Evolutionary conservation across 2,888 invertebrate genomes (phyloP), one percentile per base, ranked within the genome.

Genomic region (Drosophila kuntzei): DNA sequence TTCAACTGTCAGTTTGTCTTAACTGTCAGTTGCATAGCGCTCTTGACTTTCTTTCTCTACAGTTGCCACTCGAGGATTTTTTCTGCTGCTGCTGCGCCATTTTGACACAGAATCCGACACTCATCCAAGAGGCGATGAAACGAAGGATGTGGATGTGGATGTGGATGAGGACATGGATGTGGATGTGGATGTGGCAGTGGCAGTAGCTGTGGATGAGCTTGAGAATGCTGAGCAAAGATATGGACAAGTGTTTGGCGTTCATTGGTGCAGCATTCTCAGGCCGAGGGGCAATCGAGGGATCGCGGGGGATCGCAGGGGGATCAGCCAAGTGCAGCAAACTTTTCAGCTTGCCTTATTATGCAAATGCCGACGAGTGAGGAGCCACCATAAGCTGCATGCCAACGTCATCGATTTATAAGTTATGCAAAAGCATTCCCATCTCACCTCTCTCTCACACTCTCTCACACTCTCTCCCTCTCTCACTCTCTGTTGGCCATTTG

Each of bases 371-470:
- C 68, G 49, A 69, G 71, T 63, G 67, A 60, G 53, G 41, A 20
- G 44, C 39, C 51, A 37, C 47, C 51, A 57, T 68, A 54, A 69
- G 72, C 72, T 72, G 79, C 72, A 80, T 87, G 82, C 79, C 79
- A 85, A 79, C 83, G 83, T 83, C 87, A 83, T 87, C 83, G 83
- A 87, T 83, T 83, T 83, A 83, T 83, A 83, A 83, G 87, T 87
- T 83, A 83, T 83, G 87, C 83, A 87, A 82, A 64, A 68, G 69
- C 57, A 27, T 11, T n/a, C 8, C 18, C 41, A 39, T 18, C 37
- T 14, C 2, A 3, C 4, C 20, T 9, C 39, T 9, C 14, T 3
- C 22, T 41, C 29, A 12, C 41, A 8, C n/a, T n/a, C 9, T 25
- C 36, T 11, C 32, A 9, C 32, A 22, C 8, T 16, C 47, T 4